These are phyloP conservation scores for Leptinotarsa lineolata DNA, from an alignment of 1,140 invertebrate genomes.

Conservation along the genomic window DNA sequence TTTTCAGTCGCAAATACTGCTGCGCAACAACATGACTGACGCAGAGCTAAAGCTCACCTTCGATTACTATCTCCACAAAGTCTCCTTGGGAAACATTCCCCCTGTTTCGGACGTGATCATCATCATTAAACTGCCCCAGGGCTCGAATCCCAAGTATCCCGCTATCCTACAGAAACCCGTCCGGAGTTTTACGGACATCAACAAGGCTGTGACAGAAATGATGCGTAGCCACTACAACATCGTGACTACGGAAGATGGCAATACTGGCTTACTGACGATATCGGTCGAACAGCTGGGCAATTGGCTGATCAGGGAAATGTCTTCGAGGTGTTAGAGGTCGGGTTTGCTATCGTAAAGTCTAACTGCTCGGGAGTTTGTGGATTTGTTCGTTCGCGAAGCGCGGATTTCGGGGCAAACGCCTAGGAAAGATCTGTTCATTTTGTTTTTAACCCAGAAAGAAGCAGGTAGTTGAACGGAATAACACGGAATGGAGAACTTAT, in stretches of 20 bases:
- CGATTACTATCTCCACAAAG: not conserved
- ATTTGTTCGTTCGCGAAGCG: no score
- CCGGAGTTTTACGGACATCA: not conserved
- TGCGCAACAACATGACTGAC: conserved; percentile 12
- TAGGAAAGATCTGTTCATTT: no score
- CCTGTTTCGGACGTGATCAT: not conserved
- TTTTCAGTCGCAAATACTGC: not conserved
- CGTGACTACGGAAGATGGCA: not conserved
- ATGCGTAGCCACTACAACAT: not conserved
- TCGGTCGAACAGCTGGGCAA: not conserved
- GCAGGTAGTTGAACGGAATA: no score
- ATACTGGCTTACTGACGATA: not conserved
- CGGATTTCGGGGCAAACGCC: no score
- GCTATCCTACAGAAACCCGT: not conserved
- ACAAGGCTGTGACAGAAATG: not conserved
- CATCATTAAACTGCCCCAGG: not conserved
- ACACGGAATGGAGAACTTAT: no score
- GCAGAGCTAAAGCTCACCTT: not conserved
- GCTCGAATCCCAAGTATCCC: not conserved
- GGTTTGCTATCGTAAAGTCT: not conserved
- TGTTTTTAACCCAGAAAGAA: no score
- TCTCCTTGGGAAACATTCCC: not conserved
- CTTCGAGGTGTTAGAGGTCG: not conserved
- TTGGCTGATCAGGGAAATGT: conserved; percentile 8
- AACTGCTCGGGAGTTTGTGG: no score